Evolutionary conservation across 2,797 vertebrate species (phyloP), one percentile per base, ranked within the genome.

Genomic region (Enteromius viviparus): DNA sequence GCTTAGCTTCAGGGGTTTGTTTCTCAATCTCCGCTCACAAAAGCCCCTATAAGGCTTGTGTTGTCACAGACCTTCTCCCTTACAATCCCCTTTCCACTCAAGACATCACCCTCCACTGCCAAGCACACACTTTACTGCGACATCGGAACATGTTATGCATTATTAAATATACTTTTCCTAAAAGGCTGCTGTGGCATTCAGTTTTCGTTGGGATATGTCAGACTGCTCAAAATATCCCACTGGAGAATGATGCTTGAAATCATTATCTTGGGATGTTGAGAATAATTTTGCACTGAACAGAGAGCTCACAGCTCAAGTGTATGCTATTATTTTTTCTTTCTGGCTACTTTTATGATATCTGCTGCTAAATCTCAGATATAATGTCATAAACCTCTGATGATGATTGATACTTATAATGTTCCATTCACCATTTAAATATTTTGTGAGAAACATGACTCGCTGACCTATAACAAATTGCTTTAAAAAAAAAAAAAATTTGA

Each of bases 121-220:
- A 82, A 86, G 86, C 90, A 76, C 68, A 87, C 87, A 65, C 89
- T 90, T 88, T 89, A 81, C 85, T 78, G 92, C 84, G 89, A 94
- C 92, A 91, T 89, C 64, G 90, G 88, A 93, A 90, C 92, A 91
- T 85, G 88, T 83, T 85, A 92, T 95, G 90, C 93, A 94, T 95
- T 93, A 94, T 94, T 95, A 90, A 94, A 92, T 90, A 91, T 92
- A 91, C 94, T 94, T 94, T 92, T 94, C 91, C 93, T 94, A 93
- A 95, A 94, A 94, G 92, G 91, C 93, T 91, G 89, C 91, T 66
- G 72, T 89, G 92, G 90, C 92, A 92, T 92, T 93, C 89, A 90
- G 91, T 89, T 92, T 90, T 91, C 91, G 82, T 90, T 80, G 89
- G 87, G 90, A 92, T 91, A 90, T 89, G 90, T 87, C 89, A 87